These are phyloP conservation scores for Ochropacha duplaris DNA, from an alignment of 2,888 invertebrate genomes.

Conservation along the genomic window DNA sequence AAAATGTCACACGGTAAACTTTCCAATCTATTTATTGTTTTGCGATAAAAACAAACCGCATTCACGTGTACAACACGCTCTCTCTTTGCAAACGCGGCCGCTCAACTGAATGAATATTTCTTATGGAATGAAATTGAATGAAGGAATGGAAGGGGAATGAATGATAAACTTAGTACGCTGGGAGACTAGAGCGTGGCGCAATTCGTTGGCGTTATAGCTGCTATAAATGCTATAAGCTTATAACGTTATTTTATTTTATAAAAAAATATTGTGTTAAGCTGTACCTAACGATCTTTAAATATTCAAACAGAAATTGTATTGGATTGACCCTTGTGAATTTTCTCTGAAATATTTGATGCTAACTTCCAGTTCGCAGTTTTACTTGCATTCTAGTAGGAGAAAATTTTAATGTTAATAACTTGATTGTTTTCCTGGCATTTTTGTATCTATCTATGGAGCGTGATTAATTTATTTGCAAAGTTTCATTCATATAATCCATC, in stretches of 20 bases:
- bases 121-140: constrained; percentile 9
- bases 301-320: too few relatives aligned
- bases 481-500: too few relatives aligned
- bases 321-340: too few relatives aligned
- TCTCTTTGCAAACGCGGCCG: constrained; percentile 43
- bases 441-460: too few relatives aligned
- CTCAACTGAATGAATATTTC: constrained; percentile 38
- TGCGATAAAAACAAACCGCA: neutral
- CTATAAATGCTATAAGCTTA: neutral
- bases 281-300: too few relatives aligned
- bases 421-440: too few relatives aligned
- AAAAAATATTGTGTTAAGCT: too few relatives aligned
- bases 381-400: too few relatives aligned
- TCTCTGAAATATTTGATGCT: too few relatives aligned
- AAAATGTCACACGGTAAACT: neutral
- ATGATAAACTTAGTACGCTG: neutral
- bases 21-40: neutral
- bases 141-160: neutral
- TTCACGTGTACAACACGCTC: constrained; percentile 16
- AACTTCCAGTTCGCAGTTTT: too few relatives aligned
- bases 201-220: neutral
- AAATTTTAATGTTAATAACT: too few relatives aligned
- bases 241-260: neutral
- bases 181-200: neutral
- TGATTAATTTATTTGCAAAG: too few relatives aligned